Conservation (phyloP, 1,140 invertebrate genomes). For the Pantala flavescens region DNA sequence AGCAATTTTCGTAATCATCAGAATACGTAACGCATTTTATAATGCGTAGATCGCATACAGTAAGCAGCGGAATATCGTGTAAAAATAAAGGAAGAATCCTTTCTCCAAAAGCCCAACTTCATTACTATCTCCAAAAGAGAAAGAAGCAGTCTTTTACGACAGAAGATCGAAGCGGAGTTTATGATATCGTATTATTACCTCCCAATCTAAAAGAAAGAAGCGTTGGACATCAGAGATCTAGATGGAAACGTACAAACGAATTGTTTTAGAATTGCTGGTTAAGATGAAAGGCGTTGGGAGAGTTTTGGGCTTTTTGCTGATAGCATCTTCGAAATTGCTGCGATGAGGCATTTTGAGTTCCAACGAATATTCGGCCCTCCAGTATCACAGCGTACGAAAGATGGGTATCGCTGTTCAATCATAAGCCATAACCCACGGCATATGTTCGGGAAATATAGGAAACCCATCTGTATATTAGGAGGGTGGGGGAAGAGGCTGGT, state of each 20-base stretch:
- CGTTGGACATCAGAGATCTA: too few relatives aligned
- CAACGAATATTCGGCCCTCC: background rate
- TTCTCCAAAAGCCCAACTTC: too few relatives aligned
- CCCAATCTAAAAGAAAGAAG: too few relatives aligned
- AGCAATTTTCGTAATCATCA: too few relatives aligned
- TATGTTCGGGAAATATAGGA: background rate
- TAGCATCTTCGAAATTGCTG: background rate
- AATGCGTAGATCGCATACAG: too few relatives aligned
- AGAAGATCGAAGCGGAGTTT: too few relatives aligned
- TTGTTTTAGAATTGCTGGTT: background rate
- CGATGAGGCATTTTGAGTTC: background rate
- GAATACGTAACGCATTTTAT: too few relatives aligned
- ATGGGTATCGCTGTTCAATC: conserved; percentile 5
- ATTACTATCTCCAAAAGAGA: too few relatives aligned
- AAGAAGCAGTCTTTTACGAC: too few relatives aligned
- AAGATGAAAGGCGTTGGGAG: background rate
- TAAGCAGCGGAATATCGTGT: too few relatives aligned
- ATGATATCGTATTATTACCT: too few relatives aligned
- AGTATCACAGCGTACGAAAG: background rate
- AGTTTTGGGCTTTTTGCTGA: background rate
- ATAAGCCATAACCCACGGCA: conserved; percentile 4
- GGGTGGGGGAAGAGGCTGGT: background rate
- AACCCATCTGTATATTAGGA: background rate
- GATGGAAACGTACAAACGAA: background rate
- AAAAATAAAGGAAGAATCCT: too few relatives aligned